Base-by-base conservation (phyloP, 2,113 vertebrate species). In the Thinocorus orbignyianus region DNA sequence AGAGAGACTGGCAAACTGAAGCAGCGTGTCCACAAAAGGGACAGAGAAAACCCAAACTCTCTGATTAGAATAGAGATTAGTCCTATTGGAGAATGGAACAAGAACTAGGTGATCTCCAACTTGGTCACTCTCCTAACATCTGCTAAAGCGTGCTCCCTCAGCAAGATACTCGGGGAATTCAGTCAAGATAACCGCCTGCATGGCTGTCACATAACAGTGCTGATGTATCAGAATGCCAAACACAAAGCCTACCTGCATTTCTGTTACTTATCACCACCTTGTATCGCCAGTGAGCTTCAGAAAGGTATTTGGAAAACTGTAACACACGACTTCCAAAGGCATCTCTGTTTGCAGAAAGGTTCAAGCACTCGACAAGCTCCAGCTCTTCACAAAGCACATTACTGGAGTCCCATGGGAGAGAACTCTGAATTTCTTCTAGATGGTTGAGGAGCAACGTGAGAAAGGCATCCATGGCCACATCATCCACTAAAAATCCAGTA, bases 231-330 rank as follows among this genome's bases (percentile, higher is more conserved):
- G 48, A 88, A 33, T 7, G 35, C 30, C 57, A 60, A 46, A 88
- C 13, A 74, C 39, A 83, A 84, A 72, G 55, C 98, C 98, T 93
- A 99, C 99, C 98, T 97, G 92, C 83, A 90, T 74, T 96, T 88
- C 98, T 98, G 95, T 99, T 99, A 94, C 98, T 99, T 92, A 97
- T 98, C 88, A 99, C 98, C 95, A 99, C 98, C 93, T 99, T 99
- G 86, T 98, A 98, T 90, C 99, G 98, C 99, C 99, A 99, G 65
- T 99, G 99, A 86, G 99, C 99, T 97, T 99, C 99, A 22, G 99
- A 99, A 20, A 99, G 98, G 85, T 99, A 98, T 88, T 99, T 99
- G 81, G 99, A 99, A 91, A 99, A 98, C 81, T 98, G 98, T 64
- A 98, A 98, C 31, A 99, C 96, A 0, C 98, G 98, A 55, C 96